These are phyloP conservation scores for Epistrophella euchroma DNA, from an alignment of 2,888 invertebrate genomes.

Conservation along the genomic window DNA sequence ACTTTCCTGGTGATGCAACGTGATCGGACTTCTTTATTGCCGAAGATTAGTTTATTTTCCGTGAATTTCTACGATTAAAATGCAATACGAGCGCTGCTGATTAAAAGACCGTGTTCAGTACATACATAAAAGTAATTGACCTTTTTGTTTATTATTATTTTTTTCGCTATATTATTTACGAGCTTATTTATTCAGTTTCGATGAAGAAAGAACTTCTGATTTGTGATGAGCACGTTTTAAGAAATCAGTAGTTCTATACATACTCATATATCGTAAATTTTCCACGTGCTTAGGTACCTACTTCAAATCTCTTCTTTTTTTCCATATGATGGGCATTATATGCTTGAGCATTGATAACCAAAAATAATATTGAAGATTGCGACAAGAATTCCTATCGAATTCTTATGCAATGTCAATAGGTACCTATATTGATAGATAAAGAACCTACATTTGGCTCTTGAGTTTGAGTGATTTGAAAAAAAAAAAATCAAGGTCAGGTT, in stretches of 20 bases:
- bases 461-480: slow-evolving; percentile 3
- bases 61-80: slow-evolving; percentile 11
- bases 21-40: slow-evolving; percentile 34
- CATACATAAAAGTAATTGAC: slow-evolving; percentile 17
- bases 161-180: background rate
- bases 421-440: background rate
- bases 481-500: background rate
- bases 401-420: background rate
- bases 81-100: slow-evolving; percentile 11
- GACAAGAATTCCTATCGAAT: background rate
- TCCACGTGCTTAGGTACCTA: background rate
- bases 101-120: background rate
- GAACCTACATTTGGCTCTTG: background rate
- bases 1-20: slow-evolving; percentile 6
- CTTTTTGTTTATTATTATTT: slow-evolving; percentile 16
- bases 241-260: background rate
- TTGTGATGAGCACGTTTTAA: background rate
- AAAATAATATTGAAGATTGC: background rate
- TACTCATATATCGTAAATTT: background rate
- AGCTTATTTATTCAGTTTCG: background rate
- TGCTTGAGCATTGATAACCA: background rate
- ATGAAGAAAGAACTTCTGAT: background rate
- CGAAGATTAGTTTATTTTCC: background rate
- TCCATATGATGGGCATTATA: background rate
- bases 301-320: background rate